Conservation (phyloP, 2,888 invertebrate species). For the Lagria hirta region DNA sequence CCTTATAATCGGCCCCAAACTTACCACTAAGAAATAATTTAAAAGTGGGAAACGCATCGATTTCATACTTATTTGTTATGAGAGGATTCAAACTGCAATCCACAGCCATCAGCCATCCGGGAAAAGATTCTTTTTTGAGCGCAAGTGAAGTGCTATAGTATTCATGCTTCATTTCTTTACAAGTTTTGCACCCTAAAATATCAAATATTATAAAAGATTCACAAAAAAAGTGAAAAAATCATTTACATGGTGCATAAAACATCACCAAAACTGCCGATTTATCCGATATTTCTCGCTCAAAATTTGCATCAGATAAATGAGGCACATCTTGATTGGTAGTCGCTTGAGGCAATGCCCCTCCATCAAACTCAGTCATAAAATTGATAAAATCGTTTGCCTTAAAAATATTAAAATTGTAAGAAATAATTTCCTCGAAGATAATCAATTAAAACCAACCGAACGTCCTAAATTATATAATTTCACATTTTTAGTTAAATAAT, state of each 20-base stretch:
- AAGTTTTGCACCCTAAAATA: constrained; percentile 71
- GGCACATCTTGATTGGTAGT: constrained; percentile 50
- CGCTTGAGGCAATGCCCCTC: constrained; percentile 43
- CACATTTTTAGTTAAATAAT: constrained; percentile 72
- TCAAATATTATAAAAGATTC: constrained; percentile 2
- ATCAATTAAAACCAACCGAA: constrained; percentile 39
- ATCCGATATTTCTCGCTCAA: constrained; percentile 61
- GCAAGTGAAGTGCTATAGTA: constrained; percentile 61
- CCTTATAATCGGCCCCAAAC: constrained; percentile 59
- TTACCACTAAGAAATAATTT: constrained; percentile 62
- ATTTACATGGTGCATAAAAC: constrained; percentile 75
- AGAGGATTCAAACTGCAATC: constrained; percentile 67
- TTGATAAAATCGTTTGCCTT: constrained; percentile 68
- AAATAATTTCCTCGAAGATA: constrained; percentile 10
- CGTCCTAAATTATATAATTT: constrained; percentile 74
- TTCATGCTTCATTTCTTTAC: constrained; percentile 68
- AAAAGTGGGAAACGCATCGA: constrained; percentile 69
- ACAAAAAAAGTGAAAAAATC: constrained; percentile 6
- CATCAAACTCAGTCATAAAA: constrained; percentile 61
- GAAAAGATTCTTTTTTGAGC: constrained; percentile 52
- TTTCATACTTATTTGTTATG: constrained; percentile 61
- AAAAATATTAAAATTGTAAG: constrained; percentile 31
- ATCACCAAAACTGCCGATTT: constrained; percentile 68
- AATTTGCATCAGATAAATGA: constrained; percentile 61
- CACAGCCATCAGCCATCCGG: constrained; percentile 58